phyloP scores from a whole-genome alignment of 2,797 vertebrate genomes.

The Spinus pinus region DNA sequence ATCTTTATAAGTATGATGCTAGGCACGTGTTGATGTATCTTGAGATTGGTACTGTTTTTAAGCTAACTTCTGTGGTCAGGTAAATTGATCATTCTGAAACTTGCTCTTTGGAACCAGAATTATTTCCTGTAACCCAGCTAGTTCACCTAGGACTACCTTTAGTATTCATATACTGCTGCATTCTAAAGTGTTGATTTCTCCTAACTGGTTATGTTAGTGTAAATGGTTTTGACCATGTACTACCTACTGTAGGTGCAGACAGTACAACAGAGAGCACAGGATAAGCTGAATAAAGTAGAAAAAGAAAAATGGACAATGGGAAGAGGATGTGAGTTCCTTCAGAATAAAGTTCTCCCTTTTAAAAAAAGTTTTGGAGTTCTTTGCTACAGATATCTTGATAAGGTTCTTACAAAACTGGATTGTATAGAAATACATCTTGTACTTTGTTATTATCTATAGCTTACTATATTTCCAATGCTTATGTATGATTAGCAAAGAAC shows the following conservation, averaged over 20 bases:
- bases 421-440: not conserved
- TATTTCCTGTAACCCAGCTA: not conserved
- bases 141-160: not conserved
- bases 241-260: not conserved
- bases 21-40: not conserved
- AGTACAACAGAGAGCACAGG: not conserved
- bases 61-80: not conserved
- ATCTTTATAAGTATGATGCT: fast-evolving
- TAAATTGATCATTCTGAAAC: not conserved
- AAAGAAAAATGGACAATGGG: not conserved
- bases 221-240: not conserved
- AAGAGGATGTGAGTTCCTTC: not conserved
- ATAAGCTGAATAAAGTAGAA: not conserved
- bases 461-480: not conserved
- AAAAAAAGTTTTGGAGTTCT: not conserved
- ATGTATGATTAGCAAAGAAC: not conserved
- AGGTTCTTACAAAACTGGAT: not conserved
- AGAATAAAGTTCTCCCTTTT: not conserved
- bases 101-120: not conserved
- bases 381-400: not conserved
- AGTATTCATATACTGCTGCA: not conserved
- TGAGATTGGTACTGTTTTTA: not conserved
- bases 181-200: not conserved
- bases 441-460: not conserved
- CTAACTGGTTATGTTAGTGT: not conserved